phyloP scores from a whole-genome alignment of 2,113 vertebrate genomes.

The Pleuronectes platessa region DNA sequence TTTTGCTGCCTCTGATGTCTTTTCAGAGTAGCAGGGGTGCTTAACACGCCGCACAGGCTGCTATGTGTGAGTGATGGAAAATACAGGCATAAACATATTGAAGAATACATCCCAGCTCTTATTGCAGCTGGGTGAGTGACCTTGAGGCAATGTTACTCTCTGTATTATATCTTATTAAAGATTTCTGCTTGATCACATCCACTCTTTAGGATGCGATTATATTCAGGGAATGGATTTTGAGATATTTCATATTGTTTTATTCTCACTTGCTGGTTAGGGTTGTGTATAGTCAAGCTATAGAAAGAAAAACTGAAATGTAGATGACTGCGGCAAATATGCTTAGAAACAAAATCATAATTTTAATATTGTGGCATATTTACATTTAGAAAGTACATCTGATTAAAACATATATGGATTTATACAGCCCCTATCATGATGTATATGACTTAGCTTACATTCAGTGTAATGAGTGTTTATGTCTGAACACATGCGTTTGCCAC shows the following conservation, averaged over 20 bases:
- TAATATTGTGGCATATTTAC: conserved; percentile 15
- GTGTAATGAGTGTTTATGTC: conserved; percentile 4
- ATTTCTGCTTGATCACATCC: conserved; percentile 52
- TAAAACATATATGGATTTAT: conserved; percentile 6
- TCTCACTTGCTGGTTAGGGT: not conserved
- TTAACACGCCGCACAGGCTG: conserved; percentile 53
- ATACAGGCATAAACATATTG: conserved; percentile 63
- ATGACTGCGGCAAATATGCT: conserved; percentile 3
- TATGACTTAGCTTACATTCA: conserved; percentile 6
- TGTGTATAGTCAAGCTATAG: conserved; percentile 16
- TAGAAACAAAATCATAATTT: conserved; percentile 15
- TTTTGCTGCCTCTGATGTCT: conserved; percentile 63
- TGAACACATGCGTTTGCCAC: not conserved
- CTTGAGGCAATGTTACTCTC: conserved; percentile 65
- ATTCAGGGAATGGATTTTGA: conserved; percentile 31
- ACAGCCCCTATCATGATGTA: not conserved
- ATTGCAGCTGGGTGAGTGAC: conserved; percentile 62
- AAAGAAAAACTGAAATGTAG: conserved; percentile 28
- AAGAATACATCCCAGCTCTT: conserved; percentile 55
- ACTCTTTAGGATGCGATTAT: conserved; percentile 36
- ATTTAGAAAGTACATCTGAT: not conserved
- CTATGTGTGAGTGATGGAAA: conserved; percentile 52
- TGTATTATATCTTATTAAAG: conserved; percentile 62
- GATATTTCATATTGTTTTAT: conserved; percentile 36
- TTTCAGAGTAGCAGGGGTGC: conserved; percentile 46